A percentile compares a stretch with the other conserved stretches of the same genome.
phyloP scores from a whole-genome alignment of 2,888 invertebrate genomes.

The Eilema depressum region DNA sequence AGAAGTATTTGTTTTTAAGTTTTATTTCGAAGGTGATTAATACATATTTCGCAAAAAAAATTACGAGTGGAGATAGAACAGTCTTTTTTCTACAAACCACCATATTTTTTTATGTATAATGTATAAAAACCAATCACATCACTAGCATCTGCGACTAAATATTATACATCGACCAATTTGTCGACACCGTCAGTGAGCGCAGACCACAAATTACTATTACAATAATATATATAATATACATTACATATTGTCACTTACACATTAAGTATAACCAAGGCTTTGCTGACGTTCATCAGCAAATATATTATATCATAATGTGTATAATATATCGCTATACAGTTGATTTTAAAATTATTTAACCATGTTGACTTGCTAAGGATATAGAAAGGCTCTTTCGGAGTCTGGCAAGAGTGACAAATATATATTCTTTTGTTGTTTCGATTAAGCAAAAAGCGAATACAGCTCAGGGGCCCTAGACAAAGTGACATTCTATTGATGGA shows the following conservation, averaged over 20 bases:
- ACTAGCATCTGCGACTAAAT: not conserved
- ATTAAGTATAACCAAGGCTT: conserved; percentile 28
- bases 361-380: not conserved
- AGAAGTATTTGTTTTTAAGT: no score
- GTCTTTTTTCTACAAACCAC: not conserved
- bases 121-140: not conserved
- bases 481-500: no score
- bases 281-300: not conserved
- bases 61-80: not conserved
- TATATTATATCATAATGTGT: not conserved
- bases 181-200: not conserved
- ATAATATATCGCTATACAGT: not conserved
- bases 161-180: not conserved
- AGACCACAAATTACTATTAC: conserved; percentile 32
- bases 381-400: not conserved
- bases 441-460: no score
- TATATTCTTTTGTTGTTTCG: no score
- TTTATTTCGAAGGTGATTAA: no score
- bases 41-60: no score
- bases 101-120: no score
- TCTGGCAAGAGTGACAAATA: not conserved
- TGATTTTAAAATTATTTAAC: not conserved
- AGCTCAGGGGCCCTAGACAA: no score
- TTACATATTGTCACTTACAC: conserved; percentile 70
- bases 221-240: conserved; percentile 49